phyloP scores from a whole-genome alignment of 2,888 invertebrate genomes.

The Mystacides longicornis region DNA sequence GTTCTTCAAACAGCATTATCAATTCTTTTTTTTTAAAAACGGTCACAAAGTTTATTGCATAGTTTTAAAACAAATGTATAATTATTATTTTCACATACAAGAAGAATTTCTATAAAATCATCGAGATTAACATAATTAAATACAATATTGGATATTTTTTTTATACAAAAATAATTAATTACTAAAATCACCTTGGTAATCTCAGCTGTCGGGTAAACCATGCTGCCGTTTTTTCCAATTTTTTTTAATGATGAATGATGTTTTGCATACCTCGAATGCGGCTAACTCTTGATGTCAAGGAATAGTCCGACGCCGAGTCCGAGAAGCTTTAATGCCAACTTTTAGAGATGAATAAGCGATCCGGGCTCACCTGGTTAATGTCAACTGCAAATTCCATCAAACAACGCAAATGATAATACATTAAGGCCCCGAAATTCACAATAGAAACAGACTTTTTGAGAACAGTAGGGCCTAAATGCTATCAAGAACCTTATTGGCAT shows the following conservation, averaged over 20 bases:
- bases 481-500: too few relatives aligned
- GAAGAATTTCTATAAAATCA: too few relatives aligned
- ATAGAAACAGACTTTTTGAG: too few relatives aligned
- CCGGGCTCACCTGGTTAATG: constrained; percentile 33
- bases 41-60: too few relatives aligned
- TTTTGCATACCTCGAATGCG: constrained; percentile 18
- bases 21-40: background rate
- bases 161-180: background rate
- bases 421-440: too few relatives aligned
- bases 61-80: too few relatives aligned
- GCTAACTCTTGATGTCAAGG: too few relatives aligned
- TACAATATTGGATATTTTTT: background rate
- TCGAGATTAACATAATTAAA: background rate
- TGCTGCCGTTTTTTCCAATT: background rate
- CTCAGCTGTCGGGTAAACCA: constrained; percentile 8
- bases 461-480: too few relatives aligned
- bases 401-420: constrained; percentile 26
- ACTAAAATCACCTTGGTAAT: constrained; percentile 12
- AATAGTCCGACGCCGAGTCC: too few relatives aligned
- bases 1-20: background rate
- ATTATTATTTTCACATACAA: too few relatives aligned
- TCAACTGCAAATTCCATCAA: constrained; percentile 33
- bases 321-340: too few relatives aligned
- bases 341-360: constrained; percentile 18
- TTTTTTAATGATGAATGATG: constrained; percentile 3